Conservation (phyloP, 2,888 invertebrate genomes). For the Syrphus vitripennis region DNA sequence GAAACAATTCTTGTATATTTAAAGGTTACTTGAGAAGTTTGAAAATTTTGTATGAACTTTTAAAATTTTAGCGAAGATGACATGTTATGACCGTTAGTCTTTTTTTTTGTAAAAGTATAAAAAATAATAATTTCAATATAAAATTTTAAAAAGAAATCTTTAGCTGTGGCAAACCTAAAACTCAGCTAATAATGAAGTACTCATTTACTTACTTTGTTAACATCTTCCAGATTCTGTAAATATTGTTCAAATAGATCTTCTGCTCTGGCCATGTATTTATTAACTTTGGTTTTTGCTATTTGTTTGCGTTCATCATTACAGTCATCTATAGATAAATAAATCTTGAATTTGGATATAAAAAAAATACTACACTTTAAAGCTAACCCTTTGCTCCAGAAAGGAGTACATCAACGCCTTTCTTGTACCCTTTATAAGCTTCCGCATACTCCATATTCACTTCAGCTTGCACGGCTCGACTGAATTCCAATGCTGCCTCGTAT, state of each 20-base stretch:
- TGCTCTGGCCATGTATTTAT: constrained; percentile 79
- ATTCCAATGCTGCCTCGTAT: constrained; percentile 80
- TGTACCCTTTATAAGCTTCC: constrained; percentile 78
- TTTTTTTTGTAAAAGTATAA: no score
- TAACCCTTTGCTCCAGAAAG: constrained; percentile 77
- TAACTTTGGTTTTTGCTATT: constrained; percentile 80
- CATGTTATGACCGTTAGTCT: no score
- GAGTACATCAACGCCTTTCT: constrained; percentile 79
- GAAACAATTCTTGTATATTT: no score
- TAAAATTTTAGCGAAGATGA: no score
- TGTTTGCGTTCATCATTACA: constrained; percentile 78
- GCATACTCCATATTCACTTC: constrained; percentile 79
- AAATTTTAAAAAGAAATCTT: no score
- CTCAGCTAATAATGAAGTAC: not conserved
- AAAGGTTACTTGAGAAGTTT: no score
- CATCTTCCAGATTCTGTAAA: constrained; percentile 70
- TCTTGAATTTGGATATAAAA: not conserved
- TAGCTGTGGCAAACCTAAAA: no score
- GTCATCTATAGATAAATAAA: constrained; percentile 74
- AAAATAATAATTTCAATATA: no score
- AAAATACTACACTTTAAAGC: not conserved
- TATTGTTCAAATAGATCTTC: constrained; percentile 79
- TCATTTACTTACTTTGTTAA: constrained; percentile 59
- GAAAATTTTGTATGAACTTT: no score
- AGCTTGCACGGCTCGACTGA: constrained; percentile 80